A percentile compares a stretch with the other conserved stretches of the same genome.
Conservation (phyloP, 2,797 vertebrate genomes). For the Oreochromis grahami region DNA sequence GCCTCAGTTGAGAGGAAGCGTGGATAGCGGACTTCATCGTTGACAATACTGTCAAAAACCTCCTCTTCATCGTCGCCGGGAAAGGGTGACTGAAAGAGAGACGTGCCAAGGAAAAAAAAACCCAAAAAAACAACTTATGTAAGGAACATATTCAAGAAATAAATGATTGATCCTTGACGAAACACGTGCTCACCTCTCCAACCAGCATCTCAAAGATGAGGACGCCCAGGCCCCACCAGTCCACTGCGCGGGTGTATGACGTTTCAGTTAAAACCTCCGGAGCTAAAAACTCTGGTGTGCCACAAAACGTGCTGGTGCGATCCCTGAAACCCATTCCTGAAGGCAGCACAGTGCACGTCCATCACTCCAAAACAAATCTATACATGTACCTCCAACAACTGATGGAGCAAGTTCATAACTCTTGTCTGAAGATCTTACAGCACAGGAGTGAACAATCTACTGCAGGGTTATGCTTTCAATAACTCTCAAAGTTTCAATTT, state of each 20-base stretch:
- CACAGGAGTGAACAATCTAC: background rate
- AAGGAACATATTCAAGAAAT: background rate
- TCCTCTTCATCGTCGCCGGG: constrained; percentile 98
- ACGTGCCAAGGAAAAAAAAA: background rate
- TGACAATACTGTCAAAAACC: constrained; percentile 99
- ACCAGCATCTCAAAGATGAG: constrained; percentile 99
- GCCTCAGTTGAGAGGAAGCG: constrained; percentile 96
- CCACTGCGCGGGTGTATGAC: constrained; percentile 96
- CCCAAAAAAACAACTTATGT: background rate
- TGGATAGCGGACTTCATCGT: constrained; percentile 98
- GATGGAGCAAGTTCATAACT: background rate
- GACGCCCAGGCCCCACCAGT: constrained; percentile 99
- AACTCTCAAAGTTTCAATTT: background rate
- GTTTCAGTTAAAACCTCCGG: constrained; percentile 98
- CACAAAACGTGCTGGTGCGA: constrained; percentile 97
- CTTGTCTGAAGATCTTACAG: background rate
- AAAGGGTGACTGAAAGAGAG: constrained; percentile 87
- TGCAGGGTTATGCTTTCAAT: background rate
- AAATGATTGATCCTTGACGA: background rate
- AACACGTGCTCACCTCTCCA: constrained; percentile 85
- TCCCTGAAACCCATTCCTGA: constrained; percentile 98
- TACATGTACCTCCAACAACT: background rate
- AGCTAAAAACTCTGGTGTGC: constrained; percentile 96
- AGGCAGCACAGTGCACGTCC: background rate
- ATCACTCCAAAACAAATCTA: background rate